Conservation (phyloP, 2,113 vertebrate species). For the Callaeas wilsoni region DNA sequence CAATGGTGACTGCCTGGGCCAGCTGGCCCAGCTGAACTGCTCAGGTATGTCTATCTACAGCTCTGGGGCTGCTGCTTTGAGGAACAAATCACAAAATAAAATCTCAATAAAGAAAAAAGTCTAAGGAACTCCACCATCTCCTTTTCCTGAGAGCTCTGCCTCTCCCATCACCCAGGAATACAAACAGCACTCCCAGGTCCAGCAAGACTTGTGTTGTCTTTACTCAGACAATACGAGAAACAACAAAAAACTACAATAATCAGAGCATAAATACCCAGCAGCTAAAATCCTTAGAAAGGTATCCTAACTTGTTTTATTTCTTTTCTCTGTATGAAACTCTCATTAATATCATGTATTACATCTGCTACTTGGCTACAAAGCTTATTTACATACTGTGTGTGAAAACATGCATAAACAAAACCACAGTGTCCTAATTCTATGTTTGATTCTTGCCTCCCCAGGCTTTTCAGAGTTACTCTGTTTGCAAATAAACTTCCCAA, state of each 20-base stretch:
- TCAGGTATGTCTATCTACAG: not conserved
- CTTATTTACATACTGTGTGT: not conserved
- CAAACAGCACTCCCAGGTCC: not conserved
- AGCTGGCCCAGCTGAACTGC: not conserved
- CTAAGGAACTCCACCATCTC: not conserved
- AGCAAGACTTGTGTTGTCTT: not conserved
- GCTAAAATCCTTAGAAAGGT: not conserved
- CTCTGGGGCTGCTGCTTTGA: not conserved
- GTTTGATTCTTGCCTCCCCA: not conserved
- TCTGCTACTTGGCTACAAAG: not conserved
- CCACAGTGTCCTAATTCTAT: not conserved
- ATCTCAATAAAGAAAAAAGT: not conserved
- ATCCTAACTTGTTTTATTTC: not conserved
- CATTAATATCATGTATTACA: not conserved
- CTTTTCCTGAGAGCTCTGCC: not conserved
- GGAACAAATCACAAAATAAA: not conserved
- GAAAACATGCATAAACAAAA: not conserved
- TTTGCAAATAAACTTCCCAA: not conserved
- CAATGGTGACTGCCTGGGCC: not conserved
- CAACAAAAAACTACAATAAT: not conserved
- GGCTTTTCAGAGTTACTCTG: not conserved
- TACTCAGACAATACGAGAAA: not conserved
- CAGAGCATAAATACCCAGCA: not conserved
- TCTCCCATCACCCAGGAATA: not conserved
- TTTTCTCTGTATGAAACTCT: not conserved